Evolutionary conservation across 1,140 invertebrate genomes (phyloP).

Genomic region (Drosophila erecta): DNA sequence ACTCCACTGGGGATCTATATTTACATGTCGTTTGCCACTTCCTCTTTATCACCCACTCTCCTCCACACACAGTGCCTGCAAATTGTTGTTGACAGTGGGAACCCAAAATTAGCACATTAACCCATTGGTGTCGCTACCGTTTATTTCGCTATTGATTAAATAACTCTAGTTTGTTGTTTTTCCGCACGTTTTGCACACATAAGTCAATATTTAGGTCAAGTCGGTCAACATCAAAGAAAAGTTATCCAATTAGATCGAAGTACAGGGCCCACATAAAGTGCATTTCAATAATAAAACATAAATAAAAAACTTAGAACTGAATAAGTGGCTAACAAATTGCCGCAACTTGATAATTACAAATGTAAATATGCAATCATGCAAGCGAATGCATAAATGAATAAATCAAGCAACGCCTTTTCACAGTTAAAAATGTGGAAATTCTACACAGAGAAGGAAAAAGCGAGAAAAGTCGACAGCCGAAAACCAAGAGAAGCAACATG

Average conservation of each 20-base stretch:
- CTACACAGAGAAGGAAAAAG: slow-evolving; percentile 21
- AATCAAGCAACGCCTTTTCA: slow-evolving; percentile 72
- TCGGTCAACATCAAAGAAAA: slow-evolving; percentile 41
- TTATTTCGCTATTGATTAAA: slow-evolving; percentile 69
- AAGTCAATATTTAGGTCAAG: slow-evolving; percentile 58
- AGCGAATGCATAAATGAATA: slow-evolving; percentile 70
- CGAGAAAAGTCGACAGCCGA: slow-evolving; percentile 1
- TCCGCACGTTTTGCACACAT: slow-evolving; percentile 22
- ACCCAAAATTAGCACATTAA: slow-evolving; percentile 79
- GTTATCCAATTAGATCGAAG: slow-evolving; percentile 64
- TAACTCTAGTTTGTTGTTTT: slow-evolving; percentile 44
- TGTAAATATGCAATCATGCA: slow-evolving; percentile 50
- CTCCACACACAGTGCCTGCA: slow-evolving; percentile 30
- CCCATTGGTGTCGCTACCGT: slow-evolving; percentile 53
- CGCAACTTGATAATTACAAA: slow-evolving; percentile 55
- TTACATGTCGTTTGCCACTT: slow-evolving; percentile 42
- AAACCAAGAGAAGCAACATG: slow-evolving; percentile 30
- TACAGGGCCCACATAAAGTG: slow-evolving; percentile 29
- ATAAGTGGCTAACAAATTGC: slow-evolving; percentile 45
- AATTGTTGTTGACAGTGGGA: slow-evolving; percentile 51
- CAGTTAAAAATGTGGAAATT: slow-evolving; percentile 75
- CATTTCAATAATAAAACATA: slow-evolving; percentile 9
- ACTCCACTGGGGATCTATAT: slow-evolving; percentile 42
- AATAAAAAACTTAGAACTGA: not conserved
- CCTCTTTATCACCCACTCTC: slow-evolving; percentile 11